These are phyloP conservation scores for Ramphastos sulfuratus DNA, from an alignment of 2,113 vertebrate genomes.

Conservation along the genomic window DNA sequence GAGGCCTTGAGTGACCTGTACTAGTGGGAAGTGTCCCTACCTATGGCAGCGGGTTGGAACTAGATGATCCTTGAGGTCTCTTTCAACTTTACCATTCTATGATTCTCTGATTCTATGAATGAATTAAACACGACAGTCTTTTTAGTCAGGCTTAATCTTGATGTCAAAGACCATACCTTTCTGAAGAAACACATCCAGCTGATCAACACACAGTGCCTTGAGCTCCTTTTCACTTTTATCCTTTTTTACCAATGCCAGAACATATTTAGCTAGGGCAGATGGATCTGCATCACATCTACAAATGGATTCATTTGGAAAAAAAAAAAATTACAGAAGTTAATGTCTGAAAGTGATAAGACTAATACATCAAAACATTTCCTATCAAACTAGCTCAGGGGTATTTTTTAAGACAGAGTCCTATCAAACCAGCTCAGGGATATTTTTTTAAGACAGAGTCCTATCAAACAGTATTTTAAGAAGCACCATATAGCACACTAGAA, in stretches of 20 bases:
- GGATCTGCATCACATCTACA: constrained; percentile 97
- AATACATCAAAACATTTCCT: background rate
- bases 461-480: background rate
- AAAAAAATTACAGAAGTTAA: background rate
- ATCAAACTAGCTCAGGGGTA: background rate
- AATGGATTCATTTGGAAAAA: background rate
- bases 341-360: background rate
- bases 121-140: background rate
- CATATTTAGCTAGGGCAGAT: constrained; percentile 97
- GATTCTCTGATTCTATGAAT: background rate
- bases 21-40: too few species aligned
- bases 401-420: background rate
- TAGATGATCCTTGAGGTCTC: too few species aligned
- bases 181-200: constrained; percentile 98
- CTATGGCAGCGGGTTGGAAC: too few species aligned
- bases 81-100: too few species aligned
- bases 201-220: constrained; percentile 97
- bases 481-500: background rate
- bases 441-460: background rate
- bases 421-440: background rate
- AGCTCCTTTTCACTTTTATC: constrained; percentile 97
- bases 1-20: too few species aligned
- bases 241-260: constrained; percentile 98
- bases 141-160: background rate
- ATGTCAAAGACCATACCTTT: constrained; percentile 82